Conservation (phyloP, 2,797 vertebrate genomes). For the Clarias fuscus region DNA sequence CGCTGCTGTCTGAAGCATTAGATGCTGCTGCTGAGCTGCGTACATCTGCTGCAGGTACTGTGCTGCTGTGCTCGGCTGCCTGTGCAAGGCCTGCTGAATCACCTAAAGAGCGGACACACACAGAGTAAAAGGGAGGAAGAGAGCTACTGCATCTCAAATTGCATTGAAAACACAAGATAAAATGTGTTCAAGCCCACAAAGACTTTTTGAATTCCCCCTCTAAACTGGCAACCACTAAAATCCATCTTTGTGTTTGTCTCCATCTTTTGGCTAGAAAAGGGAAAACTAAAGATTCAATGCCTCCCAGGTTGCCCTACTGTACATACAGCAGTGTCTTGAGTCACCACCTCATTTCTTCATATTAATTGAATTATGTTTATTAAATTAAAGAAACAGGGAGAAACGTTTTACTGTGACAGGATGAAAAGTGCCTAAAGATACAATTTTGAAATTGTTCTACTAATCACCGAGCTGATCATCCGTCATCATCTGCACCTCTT, state of each 20-base stretch:
- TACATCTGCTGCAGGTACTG: constrained; percentile 99
- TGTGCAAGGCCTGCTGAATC: constrained; percentile 92
- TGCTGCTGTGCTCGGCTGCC: constrained; percentile 91
- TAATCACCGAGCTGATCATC: too few species aligned
- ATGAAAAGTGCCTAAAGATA: too few species aligned
- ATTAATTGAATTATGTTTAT: too few species aligned
- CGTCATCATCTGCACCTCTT: too few species aligned
- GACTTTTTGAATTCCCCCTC: not conserved
- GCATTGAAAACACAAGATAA: not conserved
- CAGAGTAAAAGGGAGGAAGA: not conserved
- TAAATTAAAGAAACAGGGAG: too few species aligned
- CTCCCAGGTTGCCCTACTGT: too few species aligned
- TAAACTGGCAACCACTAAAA: not conserved
- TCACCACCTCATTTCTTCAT: too few species aligned
- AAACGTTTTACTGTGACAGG: too few species aligned
- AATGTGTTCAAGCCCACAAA: not conserved
- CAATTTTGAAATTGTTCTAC: too few species aligned
- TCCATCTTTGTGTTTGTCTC: constrained; percentile 28
- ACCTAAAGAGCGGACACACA: constrained; percentile 71
- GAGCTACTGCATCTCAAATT: not conserved
- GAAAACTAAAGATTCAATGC: not conserved
- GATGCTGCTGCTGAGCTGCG: constrained; percentile 95
- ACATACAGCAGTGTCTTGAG: too few species aligned
- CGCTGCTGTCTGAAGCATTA: constrained; percentile 92
- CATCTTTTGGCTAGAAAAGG: constrained; percentile 32